Evolutionary conservation across 2,113 vertebrate genomes (phyloP).

Genomic region (Arothron firmamentum): DNA sequence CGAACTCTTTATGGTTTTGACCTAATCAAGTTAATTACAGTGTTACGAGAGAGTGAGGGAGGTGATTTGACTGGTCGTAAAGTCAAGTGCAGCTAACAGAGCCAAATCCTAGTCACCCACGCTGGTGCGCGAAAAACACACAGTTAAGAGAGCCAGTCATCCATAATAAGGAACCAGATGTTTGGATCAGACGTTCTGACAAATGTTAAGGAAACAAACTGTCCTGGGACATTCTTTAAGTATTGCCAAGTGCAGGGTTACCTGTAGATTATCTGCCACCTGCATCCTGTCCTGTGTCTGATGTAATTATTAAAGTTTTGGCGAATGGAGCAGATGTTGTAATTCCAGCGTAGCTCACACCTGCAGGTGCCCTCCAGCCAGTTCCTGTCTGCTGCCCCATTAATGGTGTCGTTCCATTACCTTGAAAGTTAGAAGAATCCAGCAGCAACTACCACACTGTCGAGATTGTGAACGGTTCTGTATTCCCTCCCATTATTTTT

Average conservation of each 20-base stretch:
- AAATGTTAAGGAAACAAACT: constrained; percentile 3
- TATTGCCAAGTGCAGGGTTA: constrained; percentile 13
- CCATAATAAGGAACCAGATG: neutral
- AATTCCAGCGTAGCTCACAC: constrained; percentile 61
- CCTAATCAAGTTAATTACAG: constrained; percentile 69
- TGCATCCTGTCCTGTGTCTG: constrained; percentile 24
- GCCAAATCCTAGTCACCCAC: constrained; percentile 17
- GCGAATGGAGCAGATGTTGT: constrained; percentile 64
- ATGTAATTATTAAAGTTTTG: constrained; percentile 58
- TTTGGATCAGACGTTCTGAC: neutral
- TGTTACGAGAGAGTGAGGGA: constrained; percentile 57
- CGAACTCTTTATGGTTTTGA: constrained; percentile 64
- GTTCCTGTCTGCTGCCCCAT: constrained; percentile 68
- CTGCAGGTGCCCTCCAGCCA: constrained; percentile 71
- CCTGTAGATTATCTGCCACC: constrained; percentile 26
- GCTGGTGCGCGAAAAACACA: neutral
- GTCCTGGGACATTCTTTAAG: neutral
- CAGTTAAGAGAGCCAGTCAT: neutral
- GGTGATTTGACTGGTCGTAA: constrained; percentile 43
- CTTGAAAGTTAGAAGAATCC: constrained; percentile 52
- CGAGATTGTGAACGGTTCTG: too few species aligned
- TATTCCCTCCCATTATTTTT: too few species aligned
- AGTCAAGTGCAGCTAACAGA: constrained; percentile 45
- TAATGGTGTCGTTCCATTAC: constrained; percentile 68
- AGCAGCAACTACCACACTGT: constrained; percentile 40